Evolutionary conservation across 2,888 invertebrate species (phyloP).

Genomic region (Lepidocyrtinus sp.): DNA sequence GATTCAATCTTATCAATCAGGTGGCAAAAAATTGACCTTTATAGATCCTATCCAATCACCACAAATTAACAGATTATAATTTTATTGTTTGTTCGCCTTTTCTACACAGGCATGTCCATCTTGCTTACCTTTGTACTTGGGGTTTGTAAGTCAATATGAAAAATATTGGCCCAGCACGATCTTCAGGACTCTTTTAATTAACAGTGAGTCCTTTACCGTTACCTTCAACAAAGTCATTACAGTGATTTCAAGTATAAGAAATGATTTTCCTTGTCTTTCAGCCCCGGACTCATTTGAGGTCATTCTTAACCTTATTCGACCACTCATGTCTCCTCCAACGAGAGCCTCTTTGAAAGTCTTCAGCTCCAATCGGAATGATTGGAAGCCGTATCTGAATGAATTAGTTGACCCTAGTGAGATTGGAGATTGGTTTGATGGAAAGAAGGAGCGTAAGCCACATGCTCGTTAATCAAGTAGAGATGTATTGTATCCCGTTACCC

Average conservation of each 20-base stretch:
- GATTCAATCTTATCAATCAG: constrained; percentile 46
- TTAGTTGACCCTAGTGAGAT: constrained; percentile 39
- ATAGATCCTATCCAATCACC: no score
- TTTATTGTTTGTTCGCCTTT: no score
- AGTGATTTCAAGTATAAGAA: no score
- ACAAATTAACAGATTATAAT: no score
- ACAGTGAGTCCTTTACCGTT: constrained; percentile 23
- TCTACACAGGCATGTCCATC: constrained; percentile 49
- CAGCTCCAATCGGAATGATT: constrained; percentile 32
- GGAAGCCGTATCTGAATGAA: constrained; percentile 42
- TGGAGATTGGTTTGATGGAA: constrained; percentile 38
- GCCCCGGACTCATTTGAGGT: constrained; percentile 48
- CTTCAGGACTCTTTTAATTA: constrained; percentile 28
- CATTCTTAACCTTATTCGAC: constrained; percentile 37
- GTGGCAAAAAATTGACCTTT: no score
- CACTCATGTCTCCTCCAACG: constrained; percentile 36
- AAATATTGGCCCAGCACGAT: constrained; percentile 30
- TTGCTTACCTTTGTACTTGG: constrained; percentile 48
- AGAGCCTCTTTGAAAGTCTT: constrained; percentile 36
- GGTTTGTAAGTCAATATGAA: constrained; percentile 35
- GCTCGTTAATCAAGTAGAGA: no score
- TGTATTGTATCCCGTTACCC: no score
- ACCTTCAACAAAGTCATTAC: not conserved
- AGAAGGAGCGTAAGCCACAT: constrained; percentile 28
- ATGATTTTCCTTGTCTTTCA: constrained; percentile 2